Evolutionary conservation across 2,797 vertebrate genomes (phyloP).

Genomic region (Gallirallus australis): DNA sequence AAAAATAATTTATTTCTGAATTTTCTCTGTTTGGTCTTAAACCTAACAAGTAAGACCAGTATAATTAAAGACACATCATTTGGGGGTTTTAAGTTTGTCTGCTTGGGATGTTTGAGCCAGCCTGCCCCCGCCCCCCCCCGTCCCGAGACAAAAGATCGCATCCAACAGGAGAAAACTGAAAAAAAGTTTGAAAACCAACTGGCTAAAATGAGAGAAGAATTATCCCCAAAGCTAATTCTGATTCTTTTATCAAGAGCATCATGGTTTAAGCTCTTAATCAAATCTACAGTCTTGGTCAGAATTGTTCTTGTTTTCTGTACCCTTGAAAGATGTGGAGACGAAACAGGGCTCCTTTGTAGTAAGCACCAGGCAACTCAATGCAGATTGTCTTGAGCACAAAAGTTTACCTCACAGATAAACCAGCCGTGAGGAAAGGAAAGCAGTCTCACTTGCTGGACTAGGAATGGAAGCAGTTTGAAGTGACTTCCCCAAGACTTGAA

Average conservation of each 20-base stretch:
- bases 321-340: not conserved
- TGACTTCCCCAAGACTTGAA: not conserved
- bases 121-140: not conserved
- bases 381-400: rapidly evolving
- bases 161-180: not conserved
- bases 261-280: not conserved
- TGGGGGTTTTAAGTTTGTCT: not conserved
- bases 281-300: not conserved
- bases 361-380: not conserved
- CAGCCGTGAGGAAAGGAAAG: not conserved
- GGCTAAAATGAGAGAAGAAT: not conserved
- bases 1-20: not conserved
- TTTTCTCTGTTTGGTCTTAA: not conserved
- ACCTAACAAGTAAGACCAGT: not conserved
- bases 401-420: not conserved
- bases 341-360: not conserved
- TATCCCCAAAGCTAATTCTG: not conserved
- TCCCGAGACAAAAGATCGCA: not conserved
- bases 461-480: not conserved
- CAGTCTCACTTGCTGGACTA: not conserved
- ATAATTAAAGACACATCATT: not conserved
- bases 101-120: not conserved
- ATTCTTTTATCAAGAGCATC: not conserved
- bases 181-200: not conserved
- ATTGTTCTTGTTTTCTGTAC: not conserved